phyloP scores from a whole-genome alignment of 2,113 vertebrate species.

The Brevimyrus niger region DNA sequence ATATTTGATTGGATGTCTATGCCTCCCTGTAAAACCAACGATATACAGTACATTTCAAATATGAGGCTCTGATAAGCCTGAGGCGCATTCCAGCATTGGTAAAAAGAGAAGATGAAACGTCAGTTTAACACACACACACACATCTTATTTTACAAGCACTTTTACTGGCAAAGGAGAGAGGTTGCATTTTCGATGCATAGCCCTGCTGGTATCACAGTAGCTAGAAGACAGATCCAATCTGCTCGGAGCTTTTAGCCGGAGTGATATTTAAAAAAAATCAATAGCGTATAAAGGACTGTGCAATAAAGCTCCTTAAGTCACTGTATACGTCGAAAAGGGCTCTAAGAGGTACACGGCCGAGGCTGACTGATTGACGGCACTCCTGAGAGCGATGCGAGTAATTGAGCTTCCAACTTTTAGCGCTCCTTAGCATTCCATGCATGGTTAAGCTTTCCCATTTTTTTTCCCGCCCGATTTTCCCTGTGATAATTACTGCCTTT shows the following conservation, averaged over 20 bases:
- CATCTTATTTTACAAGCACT: neutral
- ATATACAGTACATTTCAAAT: neutral
- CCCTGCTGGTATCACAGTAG: neutral
- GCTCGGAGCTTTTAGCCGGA: conserved; percentile 6
- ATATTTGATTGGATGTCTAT: neutral
- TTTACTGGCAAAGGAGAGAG: neutral
- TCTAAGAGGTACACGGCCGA: neutral
- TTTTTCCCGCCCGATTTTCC: neutral
- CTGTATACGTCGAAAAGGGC: neutral
- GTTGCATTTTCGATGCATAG: neutral
- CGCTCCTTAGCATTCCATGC: conserved; percentile 1
- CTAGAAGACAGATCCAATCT: conserved; percentile 1
- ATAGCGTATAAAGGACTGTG: conserved; percentile 8
- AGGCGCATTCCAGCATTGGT: neutral
- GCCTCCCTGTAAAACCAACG: neutral
- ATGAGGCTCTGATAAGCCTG: neutral
- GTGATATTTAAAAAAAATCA: conserved; percentile 7
- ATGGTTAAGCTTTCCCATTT: neutral
- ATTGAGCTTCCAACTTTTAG: conserved; percentile 3
- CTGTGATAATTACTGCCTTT: neutral
- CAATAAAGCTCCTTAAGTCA: conserved; percentile 8
- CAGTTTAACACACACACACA: neutral
- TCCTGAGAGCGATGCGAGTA: neutral
- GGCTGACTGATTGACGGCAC: neutral
- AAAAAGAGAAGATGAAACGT: neutral